Percentiles rank a stretch among this genome's conserved stretches.
Evolutionary conservation across 2,888 invertebrate genomes (phyloP).

Genomic region (Neoitamus cyanurus): DNA sequence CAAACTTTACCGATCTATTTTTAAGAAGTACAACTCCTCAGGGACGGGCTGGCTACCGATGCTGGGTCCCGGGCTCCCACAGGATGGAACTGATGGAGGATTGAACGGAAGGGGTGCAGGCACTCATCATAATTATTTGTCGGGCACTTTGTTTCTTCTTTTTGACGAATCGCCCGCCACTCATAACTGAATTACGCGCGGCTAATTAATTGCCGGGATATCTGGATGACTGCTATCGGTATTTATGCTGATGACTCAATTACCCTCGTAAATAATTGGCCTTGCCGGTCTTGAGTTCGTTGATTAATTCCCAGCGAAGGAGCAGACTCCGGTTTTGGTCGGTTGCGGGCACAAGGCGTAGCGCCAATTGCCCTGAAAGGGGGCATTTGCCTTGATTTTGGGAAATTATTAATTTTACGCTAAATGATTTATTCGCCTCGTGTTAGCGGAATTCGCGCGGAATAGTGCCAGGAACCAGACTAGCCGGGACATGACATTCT

Average conservation of each 20-base stretch:
- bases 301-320: neutral
- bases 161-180: conserved; percentile 29
- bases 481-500: neutral
- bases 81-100: neutral
- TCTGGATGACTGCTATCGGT: conserved; percentile 50
- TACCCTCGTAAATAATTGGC: conserved; percentile 49
- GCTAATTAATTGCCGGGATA: conserved; percentile 51
- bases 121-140: conserved; percentile 25
- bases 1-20: conserved; percentile 15
- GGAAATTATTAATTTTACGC: neutral
- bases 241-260: conserved; percentile 52
- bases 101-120: neutral
- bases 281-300: neutral
- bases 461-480: neutral
- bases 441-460: neutral
- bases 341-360: neutral
- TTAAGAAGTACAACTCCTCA: neutral
- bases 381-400: neutral
- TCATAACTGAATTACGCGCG: conserved; percentile 44
- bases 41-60: neutral
- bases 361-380: neutral
- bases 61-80: too few relatives aligned
- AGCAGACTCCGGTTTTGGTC: neutral
- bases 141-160: conserved; percentile 39
- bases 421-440: neutral